These are phyloP conservation scores for Mesitornis unicolor DNA, from an alignment of 2,113 vertebrate species.

Conservation along the genomic window DNA sequence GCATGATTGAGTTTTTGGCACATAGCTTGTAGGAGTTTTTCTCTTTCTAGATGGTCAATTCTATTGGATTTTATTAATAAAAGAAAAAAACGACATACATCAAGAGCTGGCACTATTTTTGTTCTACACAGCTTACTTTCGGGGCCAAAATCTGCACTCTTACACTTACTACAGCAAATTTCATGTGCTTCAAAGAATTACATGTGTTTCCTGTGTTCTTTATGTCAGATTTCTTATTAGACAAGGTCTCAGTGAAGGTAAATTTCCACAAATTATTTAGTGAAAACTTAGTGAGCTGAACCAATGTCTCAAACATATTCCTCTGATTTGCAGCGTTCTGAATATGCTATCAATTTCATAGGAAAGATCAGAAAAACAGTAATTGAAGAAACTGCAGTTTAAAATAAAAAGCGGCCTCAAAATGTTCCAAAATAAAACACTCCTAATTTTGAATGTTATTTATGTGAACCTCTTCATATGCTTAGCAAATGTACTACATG, in stretches of 20 bases:
- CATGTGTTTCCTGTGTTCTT: neutral
- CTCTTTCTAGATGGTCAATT: neutral
- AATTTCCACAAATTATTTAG: neutral
- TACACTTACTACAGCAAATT: neutral
- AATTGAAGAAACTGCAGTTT: neutral
- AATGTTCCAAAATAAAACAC: conserved; percentile 38
- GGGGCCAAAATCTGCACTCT: neutral
- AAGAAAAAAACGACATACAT: neutral
- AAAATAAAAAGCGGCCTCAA: neutral
- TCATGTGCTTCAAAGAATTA: neutral
- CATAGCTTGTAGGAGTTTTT: neutral
- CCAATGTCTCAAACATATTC: neutral
- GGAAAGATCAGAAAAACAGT: conserved; percentile 16
- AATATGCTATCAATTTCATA: conserved; percentile 8
- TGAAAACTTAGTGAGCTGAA: neutral
- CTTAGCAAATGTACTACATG: conserved; percentile 43
- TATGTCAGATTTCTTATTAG: neutral
- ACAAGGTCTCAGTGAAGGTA: neutral
- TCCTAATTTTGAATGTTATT: conserved; percentile 46
- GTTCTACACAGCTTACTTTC: neutral
- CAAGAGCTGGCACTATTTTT: neutral
- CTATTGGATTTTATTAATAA: neutral
- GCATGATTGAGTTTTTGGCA: neutral
- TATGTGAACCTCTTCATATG: conserved; percentile 39
- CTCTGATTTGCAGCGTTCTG: neutral